These are phyloP conservation scores for Zygaena filipendulae DNA, from an alignment of 2,888 invertebrate species.

Conservation along the genomic window DNA sequence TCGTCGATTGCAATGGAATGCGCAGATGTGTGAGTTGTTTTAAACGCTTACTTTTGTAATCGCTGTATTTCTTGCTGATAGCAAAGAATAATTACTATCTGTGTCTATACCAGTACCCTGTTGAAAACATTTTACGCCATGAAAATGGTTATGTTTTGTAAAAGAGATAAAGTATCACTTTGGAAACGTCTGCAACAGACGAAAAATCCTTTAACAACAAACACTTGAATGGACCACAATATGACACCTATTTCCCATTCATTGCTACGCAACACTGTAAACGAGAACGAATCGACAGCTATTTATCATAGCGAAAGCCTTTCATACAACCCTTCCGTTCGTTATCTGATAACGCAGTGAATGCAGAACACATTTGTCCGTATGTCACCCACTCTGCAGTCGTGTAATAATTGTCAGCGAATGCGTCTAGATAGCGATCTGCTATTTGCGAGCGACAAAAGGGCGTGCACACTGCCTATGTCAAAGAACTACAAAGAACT, in stretches of 20 bases:
- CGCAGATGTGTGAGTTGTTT: slow-evolving; percentile 28
- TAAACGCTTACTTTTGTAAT: not conserved
- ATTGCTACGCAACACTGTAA: slow-evolving; percentile 51
- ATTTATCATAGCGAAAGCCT: slow-evolving; percentile 47
- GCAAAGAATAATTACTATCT: too few species aligned
- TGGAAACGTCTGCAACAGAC: too few species aligned
- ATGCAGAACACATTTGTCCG: slow-evolving; percentile 61
- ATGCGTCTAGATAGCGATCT: slow-evolving; percentile 60
- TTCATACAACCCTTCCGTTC: slow-evolving; percentile 53
- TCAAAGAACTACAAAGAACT: too few species aligned
- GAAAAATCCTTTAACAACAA: too few species aligned
- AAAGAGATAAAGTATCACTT: too few species aligned
- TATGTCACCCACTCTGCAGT: slow-evolving; percentile 50
- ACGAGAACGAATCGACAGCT: slow-evolving; percentile 56
- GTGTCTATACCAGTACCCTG: too few species aligned
- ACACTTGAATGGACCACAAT: slow-evolving; percentile 35
- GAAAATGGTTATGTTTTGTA: too few species aligned
- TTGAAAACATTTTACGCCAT: too few species aligned
- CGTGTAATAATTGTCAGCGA: slow-evolving; percentile 65
- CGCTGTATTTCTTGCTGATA: too few species aligned
- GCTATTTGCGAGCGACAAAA: slow-evolving; percentile 41
- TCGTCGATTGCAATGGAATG: slow-evolving; percentile 35
- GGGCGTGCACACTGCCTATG: slow-evolving; percentile 23
- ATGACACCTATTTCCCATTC: slow-evolving; percentile 55
- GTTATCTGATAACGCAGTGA: slow-evolving; percentile 61